Percentiles rank a stretch among this genome's conserved stretches.
phyloP scores from a whole-genome alignment of 2,797 vertebrate species.

The Syngnathus rostellatus region DNA sequence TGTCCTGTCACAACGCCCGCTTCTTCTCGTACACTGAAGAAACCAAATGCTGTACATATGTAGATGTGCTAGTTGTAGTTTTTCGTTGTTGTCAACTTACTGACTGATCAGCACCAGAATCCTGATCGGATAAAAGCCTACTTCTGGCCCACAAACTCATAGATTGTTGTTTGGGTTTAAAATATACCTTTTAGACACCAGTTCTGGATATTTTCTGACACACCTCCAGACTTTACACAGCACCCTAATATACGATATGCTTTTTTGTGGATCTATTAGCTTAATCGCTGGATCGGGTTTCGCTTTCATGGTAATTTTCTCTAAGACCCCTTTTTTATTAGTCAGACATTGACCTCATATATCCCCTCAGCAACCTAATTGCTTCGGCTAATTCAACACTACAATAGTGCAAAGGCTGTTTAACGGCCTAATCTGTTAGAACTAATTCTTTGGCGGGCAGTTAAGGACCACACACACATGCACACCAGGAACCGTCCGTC shows the following conservation, averaged over 20 bases:
- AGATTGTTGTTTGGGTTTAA: not conserved
- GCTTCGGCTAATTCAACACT: slow-evolving; percentile 12
- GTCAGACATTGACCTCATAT: slow-evolving; percentile 11
- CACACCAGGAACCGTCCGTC: slow-evolving; percentile 17
- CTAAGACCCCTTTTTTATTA: slow-evolving; percentile 17
- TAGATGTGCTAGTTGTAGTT: too few species aligned
- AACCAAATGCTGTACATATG: too few species aligned
- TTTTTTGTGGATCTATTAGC: not conserved
- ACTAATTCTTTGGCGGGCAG: slow-evolving; percentile 29
- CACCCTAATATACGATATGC: not conserved
- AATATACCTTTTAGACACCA: not conserved
- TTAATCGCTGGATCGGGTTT: not conserved
- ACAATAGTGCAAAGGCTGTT: slow-evolving; percentile 29
- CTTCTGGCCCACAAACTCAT: not conserved
- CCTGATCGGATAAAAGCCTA: too few species aligned
- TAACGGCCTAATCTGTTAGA: slow-evolving; percentile 32
- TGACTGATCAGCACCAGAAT: too few species aligned
- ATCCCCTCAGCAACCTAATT: slow-evolving; percentile 13
- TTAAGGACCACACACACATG: slow-evolving; percentile 12
- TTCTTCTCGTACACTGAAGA: not conserved
- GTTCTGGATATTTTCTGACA: not conserved
- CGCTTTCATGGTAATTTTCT: not conserved
- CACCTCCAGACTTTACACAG: not conserved
- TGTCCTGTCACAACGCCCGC: too few species aligned
- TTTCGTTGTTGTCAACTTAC: too few species aligned